These are phyloP conservation scores for Periphyllus acericola DNA, from an alignment of 2,888 invertebrate genomes.

Conservation along the genomic window DNA sequence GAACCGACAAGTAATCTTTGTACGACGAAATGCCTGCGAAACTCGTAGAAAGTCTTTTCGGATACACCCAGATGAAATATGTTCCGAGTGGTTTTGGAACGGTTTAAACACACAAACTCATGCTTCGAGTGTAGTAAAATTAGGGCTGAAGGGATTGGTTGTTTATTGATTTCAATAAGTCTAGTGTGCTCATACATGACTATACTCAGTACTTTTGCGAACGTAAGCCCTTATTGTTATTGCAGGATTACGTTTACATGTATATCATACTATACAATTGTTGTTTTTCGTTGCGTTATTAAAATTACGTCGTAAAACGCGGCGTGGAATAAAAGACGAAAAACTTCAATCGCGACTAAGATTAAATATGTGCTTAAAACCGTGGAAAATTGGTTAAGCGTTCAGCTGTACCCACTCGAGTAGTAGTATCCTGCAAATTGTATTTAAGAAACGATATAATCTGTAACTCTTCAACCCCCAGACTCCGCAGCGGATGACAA, in stretches of 20 bases:
- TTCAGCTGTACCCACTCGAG: background rate
- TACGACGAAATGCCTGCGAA: background rate
- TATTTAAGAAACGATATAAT: constrained; percentile 14
- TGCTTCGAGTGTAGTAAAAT: background rate
- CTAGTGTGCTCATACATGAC: background rate
- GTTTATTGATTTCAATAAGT: background rate
- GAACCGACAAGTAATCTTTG: too few relatives aligned
- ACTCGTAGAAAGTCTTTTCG: background rate
- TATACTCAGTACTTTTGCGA: background rate
- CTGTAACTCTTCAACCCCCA: background rate
- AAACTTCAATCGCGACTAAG: constrained; percentile 1
- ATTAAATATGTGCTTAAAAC: constrained; percentile 2
- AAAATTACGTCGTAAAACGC: background rate
- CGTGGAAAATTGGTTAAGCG: background rate
- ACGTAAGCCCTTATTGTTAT: background rate
- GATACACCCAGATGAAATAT: background rate
- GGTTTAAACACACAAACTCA: background rate
- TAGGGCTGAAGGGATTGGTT: background rate
- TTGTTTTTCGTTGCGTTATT: background rate
- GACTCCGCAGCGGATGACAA: background rate
- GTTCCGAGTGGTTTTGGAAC: background rate
- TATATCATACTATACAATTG: background rate
- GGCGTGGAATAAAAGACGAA: background rate
- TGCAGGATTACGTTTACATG: background rate
- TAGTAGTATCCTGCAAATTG: background rate